Evolutionary conservation across 2,888 invertebrate species (phyloP).

Genomic region (Norana najaformis): DNA sequence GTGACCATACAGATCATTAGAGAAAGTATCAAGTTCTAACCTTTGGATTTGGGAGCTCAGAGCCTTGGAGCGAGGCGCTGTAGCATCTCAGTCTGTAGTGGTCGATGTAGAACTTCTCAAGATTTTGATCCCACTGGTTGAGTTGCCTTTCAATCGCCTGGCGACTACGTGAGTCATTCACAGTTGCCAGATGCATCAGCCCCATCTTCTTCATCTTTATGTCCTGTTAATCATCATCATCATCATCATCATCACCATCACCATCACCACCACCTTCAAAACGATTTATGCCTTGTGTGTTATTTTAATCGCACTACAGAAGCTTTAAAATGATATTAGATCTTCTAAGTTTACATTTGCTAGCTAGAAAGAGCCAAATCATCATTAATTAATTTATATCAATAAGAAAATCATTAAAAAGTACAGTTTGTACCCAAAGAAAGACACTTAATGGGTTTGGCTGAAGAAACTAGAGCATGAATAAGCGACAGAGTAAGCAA

Average conservation of each 20-base stretch:
- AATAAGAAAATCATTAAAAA: no score
- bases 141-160: constrained; percentile 91
- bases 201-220: constrained; percentile 97
- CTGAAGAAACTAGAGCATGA: no score
- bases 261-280: not conserved
- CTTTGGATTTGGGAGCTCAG: constrained; percentile 93
- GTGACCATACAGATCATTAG: not conserved
- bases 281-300: not conserved
- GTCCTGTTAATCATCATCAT: constrained; percentile 71
- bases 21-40: constrained; percentile 65
- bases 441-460: no score
- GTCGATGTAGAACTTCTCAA: constrained; percentile 92
- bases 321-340: no score
- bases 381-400: no score
- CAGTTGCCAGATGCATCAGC: constrained; percentile 95
- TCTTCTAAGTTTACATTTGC: no score
- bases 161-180: constrained; percentile 86
- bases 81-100: constrained; percentile 94
- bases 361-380: no score
- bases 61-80: constrained; percentile 86
- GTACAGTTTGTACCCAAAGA: no score
- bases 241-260: constrained; percentile 1
- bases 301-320: not conserved
- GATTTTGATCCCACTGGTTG: constrained; percentile 92
- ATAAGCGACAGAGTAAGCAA: no score